phyloP scores from a whole-genome alignment of 2,888 invertebrate species.

The Dorcus hopei region DNA sequence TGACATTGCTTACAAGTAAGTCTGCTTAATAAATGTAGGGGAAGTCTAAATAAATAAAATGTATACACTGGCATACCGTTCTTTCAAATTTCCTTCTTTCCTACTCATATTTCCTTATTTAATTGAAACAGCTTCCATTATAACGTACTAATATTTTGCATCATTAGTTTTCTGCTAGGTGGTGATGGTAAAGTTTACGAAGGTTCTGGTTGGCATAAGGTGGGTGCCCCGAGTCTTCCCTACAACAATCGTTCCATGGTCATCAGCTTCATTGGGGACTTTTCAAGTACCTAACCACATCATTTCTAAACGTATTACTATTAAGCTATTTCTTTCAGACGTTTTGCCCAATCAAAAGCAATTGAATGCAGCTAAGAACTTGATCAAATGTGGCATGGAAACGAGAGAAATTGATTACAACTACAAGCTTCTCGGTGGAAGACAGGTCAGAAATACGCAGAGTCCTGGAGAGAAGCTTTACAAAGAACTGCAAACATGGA shows the following conservation, averaged over 20 bases:
- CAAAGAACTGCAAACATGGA: slow-evolving; percentile 53
- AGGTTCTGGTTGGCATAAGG: slow-evolving; percentile 57
- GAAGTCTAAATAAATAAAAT: neutral
- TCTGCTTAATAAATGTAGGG: too few species aligned
- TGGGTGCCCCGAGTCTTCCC: slow-evolving; percentile 56
- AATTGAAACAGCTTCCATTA: neutral
- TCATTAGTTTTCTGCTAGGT: slow-evolving; percentile 56
- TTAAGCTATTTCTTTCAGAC: neutral
- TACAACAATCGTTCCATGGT: slow-evolving; percentile 56
- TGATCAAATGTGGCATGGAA: slow-evolving; percentile 53
- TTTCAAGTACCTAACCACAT: slow-evolving; percentile 41
- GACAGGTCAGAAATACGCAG: slow-evolving; percentile 52
- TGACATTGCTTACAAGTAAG: slow-evolving; percentile 62
- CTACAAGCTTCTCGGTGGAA: slow-evolving; percentile 56
- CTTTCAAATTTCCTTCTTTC: neutral
- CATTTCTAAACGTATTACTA: neutral
- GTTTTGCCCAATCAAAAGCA: slow-evolving; percentile 48
- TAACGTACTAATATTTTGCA: too few species aligned
- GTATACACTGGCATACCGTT: neutral
- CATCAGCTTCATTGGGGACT: slow-evolving; percentile 59
- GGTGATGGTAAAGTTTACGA: slow-evolving; percentile 61
- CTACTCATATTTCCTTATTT: neutral
- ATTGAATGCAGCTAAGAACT: slow-evolving; percentile 48
- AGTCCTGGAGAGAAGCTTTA: slow-evolving; percentile 58
- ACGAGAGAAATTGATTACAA: slow-evolving; percentile 48